Conservation (phyloP, 2,113 vertebrate species). For the Paradisaea rubra region DNA sequence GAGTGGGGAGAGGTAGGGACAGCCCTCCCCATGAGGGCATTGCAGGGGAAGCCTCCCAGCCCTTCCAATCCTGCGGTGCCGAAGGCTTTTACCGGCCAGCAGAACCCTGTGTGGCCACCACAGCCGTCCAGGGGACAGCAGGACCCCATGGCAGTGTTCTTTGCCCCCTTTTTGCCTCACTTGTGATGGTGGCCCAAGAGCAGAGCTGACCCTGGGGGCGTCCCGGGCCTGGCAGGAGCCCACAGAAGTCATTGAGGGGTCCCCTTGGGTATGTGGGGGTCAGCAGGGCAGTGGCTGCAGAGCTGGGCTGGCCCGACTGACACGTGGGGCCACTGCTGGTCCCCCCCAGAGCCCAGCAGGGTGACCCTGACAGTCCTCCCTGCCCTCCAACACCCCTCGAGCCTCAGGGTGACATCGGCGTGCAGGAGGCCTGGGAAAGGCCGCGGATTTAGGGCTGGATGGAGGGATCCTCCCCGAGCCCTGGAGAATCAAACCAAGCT, state of each 20-base stretch:
- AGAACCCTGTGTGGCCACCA: not conserved
- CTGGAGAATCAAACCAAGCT: not conserved
- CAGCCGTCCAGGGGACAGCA: not conserved
- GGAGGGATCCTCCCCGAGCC: not conserved
- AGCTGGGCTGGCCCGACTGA: not conserved
- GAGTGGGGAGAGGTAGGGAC: slow-evolving; percentile 90
- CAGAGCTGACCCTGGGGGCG: not conserved
- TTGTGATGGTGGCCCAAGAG: not conserved
- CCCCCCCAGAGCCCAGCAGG: not conserved
- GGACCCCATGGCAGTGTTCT: fast-evolving
- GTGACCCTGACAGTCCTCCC: too few species aligned
- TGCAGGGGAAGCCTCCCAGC: not conserved
- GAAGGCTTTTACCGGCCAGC: not conserved
- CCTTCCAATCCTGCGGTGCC: fast-evolving
- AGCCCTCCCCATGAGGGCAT: not conserved
- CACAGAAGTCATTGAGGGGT: not conserved
- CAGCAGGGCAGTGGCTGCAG: not conserved
- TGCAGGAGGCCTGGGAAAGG: not conserved
- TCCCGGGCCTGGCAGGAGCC: not conserved
- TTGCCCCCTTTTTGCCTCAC: not conserved
- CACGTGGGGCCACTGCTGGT: not conserved
- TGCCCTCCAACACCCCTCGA: fast-evolving
- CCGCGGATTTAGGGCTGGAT: not conserved
- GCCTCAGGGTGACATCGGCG: fast-evolving
- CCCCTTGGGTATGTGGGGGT: not conserved